Percentiles rank a stretch among this genome's conserved stretches.
These are phyloP conservation scores for Pholis gunnellus DNA, from an alignment of 2,113 vertebrate genomes.

Conservation along the genomic window DNA sequence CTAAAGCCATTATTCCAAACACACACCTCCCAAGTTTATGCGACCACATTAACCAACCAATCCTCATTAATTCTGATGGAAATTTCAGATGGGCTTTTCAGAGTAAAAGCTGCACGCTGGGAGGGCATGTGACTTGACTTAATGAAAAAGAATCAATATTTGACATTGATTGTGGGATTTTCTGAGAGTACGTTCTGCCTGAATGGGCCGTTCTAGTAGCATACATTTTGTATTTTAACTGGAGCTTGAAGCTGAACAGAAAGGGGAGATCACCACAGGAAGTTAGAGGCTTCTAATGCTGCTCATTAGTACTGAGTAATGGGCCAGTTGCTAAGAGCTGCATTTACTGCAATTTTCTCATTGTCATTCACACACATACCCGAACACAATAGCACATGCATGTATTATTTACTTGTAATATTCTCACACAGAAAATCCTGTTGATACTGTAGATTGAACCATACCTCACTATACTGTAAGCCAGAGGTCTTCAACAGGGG, in stretches of 20 bases:
- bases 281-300: conserved; percentile 56
- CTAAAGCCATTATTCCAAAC: conserved; percentile 42
- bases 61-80: conserved; percentile 45
- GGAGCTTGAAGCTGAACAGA: conserved; percentile 29
- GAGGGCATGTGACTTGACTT: conserved; percentile 49
- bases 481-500: no score
- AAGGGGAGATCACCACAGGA: conserved; percentile 55
- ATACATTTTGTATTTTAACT: conserved; percentile 52
- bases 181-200: conserved; percentile 27
- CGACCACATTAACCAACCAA: conserved; percentile 20
- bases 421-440: neutral
- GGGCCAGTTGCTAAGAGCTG: conserved; percentile 53
- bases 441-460: neutral
- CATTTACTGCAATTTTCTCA: conserved; percentile 44
- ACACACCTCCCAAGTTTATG: conserved; percentile 12
- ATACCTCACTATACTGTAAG: neutral
- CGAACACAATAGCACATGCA: neutral
- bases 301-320: conserved; percentile 68
- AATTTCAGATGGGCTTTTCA: conserved; percentile 52
- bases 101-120: conserved; percentile 32
- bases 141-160: conserved; percentile 71
- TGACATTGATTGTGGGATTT: conserved; percentile 64
- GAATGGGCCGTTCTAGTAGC: conserved; percentile 22
- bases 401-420: neutral
- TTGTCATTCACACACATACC: conserved; percentile 25